Evolutionary conservation across 2,888 invertebrate species (phyloP).

Genomic region (Caenorhabditis sp.): DNA sequence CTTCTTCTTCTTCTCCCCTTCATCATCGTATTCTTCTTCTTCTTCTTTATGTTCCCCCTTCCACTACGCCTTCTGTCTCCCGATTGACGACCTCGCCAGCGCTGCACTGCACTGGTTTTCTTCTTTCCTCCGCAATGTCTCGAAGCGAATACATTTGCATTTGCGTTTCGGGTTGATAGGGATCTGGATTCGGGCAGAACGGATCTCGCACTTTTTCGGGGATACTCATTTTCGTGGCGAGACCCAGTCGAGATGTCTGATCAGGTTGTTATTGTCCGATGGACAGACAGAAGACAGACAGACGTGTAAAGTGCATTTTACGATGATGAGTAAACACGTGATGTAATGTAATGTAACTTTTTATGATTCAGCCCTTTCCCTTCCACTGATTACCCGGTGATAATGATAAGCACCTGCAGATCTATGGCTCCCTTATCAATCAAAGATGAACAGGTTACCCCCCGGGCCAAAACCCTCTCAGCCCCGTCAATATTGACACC

Average conservation of each 20-base stretch:
- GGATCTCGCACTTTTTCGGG: not conserved
- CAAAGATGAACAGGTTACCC: conserved; percentile 28
- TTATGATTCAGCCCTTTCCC: not conserved
- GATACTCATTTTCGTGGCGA: not conserved
- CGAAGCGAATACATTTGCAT: not conserved
- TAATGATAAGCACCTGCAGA: too few species aligned
- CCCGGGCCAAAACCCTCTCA: not conserved
- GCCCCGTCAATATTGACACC: conserved; percentile 54
- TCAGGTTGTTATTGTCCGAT: too few species aligned
- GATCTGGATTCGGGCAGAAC: conserved; percentile 21
- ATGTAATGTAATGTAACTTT: not conserved
- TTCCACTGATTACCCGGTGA: conserved; percentile 10
- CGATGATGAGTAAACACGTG: conserved; percentile 25
- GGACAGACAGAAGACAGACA: too few species aligned
- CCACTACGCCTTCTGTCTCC: too few species aligned
- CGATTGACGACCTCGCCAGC: conserved; percentile 47
- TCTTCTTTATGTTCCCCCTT: conserved; percentile 29
- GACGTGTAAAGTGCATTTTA: conserved; percentile 5
- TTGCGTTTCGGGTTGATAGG: not conserved
- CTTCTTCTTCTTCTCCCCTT: too few species aligned
- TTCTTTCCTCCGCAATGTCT: conserved; percentile 24
- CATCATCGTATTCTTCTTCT: conserved; percentile 1
- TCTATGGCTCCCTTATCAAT: conserved; percentile 5
- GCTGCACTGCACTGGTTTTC: conserved; percentile 22
- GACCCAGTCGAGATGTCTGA: conserved; percentile 13